Evolutionary conservation across 2,888 invertebrate species (phyloP).

Genomic region (Lasius platythorax): DNA sequence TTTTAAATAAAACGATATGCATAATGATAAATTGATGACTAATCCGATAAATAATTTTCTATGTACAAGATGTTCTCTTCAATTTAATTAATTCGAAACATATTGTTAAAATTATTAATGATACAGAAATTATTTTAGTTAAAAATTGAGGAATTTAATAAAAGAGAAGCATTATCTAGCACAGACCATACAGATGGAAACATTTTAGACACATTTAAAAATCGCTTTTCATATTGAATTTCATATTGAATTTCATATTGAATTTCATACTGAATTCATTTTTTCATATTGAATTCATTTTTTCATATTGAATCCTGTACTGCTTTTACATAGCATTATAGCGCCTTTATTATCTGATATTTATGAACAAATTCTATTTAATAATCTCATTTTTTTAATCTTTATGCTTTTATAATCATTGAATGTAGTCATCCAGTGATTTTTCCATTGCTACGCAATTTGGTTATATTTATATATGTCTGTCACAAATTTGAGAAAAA

Average conservation of each 20-base stretch:
- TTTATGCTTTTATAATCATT: neutral
- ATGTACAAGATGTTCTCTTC: neutral
- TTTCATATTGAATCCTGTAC: neutral
- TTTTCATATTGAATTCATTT: neutral
- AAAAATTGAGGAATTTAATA: neutral
- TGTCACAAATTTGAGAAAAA: neutral
- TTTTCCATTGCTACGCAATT: neutral
- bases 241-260: too few species aligned
- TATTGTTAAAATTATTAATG: neutral
- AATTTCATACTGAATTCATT: too few species aligned
- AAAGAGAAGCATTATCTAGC: neutral
- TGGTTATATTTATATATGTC: neutral
- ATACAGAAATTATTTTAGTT: neutral
- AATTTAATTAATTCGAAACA: neutral
- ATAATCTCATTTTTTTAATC: neutral
- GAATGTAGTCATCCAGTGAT: neutral
- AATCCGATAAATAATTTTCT: neutral
- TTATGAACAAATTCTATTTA: neutral
- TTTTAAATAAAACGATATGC: neutral
- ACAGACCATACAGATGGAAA: neutral
- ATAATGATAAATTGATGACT: conserved; percentile 10
- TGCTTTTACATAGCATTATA: neutral
- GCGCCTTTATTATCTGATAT: neutral
- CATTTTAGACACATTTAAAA: neutral
- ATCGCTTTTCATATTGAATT: neutral